Evolutionary conservation across 2,113 vertebrate species (phyloP).

Genomic region (Myiozetetes cayanensis): DNA sequence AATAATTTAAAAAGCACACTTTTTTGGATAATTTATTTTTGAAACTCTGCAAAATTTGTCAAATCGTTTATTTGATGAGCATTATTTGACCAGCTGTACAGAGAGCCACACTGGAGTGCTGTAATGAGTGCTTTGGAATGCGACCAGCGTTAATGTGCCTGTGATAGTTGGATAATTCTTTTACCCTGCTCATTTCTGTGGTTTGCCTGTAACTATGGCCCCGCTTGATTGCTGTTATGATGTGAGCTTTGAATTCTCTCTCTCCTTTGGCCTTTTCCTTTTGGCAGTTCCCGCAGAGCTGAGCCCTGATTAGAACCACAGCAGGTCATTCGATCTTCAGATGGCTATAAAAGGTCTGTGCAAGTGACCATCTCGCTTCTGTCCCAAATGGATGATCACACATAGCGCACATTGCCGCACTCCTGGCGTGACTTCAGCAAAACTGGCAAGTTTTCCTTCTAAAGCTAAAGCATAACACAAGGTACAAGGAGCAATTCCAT

Average conservation of each 20-base stretch:
- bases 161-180: constrained; percentile 46
- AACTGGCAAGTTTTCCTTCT: constrained; percentile 20
- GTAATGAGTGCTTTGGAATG: constrained; percentile 56
- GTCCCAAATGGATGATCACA: constrained; percentile 33
- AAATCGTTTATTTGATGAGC: constrained; percentile 53
- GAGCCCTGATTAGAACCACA: constrained; percentile 67
- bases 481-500: constrained; percentile 12
- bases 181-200: constrained; percentile 34
- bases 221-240: constrained; percentile 42
- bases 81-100: constrained; percentile 48
- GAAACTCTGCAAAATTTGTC: constrained; percentile 49
- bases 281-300: constrained; percentile 53
- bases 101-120: constrained; percentile 20
- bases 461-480: neutral
- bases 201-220: constrained; percentile 46
- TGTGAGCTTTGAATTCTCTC: constrained; percentile 61
- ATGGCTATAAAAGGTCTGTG: constrained; percentile 65
- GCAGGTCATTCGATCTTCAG: constrained; percentile 58
- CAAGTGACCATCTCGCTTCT: constrained; percentile 30
- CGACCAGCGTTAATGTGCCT: neutral
- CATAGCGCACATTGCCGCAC: neutral
- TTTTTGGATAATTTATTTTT: constrained; percentile 46
- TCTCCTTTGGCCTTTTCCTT: constrained; percentile 65
- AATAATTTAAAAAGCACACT: constrained; percentile 43
- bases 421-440: constrained; percentile 46